Evolutionary conservation across 2,888 invertebrate genomes (phyloP).

Genomic region (Catocala sponsa): DNA sequence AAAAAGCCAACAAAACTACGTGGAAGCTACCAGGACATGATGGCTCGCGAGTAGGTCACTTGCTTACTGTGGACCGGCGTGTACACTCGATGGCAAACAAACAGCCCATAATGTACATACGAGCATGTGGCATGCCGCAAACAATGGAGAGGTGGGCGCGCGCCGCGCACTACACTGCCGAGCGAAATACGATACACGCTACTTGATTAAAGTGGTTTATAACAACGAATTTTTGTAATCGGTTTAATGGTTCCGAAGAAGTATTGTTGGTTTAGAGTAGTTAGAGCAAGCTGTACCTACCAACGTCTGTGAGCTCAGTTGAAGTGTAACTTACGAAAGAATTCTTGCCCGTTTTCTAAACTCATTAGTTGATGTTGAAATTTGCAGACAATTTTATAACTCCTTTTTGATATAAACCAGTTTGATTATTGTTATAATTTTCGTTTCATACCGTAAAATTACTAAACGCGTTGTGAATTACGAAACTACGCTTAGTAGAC

Average conservation of each 20-base stretch:
- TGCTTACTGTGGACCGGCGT: constrained; percentile 35
- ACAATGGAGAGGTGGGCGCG: constrained; percentile 57
- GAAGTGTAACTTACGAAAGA: too few relatives aligned
- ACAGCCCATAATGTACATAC: constrained; percentile 48
- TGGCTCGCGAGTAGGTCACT: constrained; percentile 52
- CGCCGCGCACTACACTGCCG: constrained; percentile 19
- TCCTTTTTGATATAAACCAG: too few relatives aligned
- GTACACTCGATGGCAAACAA: constrained; percentile 50
- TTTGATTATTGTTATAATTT: too few relatives aligned
- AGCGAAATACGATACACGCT: constrained; percentile 44
- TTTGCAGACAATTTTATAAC: too few relatives aligned
- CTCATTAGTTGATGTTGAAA: too few relatives aligned
- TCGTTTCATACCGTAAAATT: too few relatives aligned
- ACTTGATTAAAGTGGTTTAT: constrained; percentile 46
- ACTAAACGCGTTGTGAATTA: too few relatives aligned
- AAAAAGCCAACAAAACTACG: constrained; percentile 19
- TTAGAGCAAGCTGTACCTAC: background rate
- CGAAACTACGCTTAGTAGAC: too few relatives aligned
- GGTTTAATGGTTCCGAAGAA: constrained; percentile 29
- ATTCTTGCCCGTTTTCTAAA: too few relatives aligned
- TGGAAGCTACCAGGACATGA: constrained; percentile 59
- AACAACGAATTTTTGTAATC: constrained; percentile 40
- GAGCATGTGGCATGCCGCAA: constrained; percentile 42
- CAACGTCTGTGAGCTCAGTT: too few relatives aligned
- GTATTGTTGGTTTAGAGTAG: constrained; percentile 13